Evolutionary conservation across 1,140 invertebrate species (phyloP).

Genomic region (Rhopalosiphum maidis): DNA sequence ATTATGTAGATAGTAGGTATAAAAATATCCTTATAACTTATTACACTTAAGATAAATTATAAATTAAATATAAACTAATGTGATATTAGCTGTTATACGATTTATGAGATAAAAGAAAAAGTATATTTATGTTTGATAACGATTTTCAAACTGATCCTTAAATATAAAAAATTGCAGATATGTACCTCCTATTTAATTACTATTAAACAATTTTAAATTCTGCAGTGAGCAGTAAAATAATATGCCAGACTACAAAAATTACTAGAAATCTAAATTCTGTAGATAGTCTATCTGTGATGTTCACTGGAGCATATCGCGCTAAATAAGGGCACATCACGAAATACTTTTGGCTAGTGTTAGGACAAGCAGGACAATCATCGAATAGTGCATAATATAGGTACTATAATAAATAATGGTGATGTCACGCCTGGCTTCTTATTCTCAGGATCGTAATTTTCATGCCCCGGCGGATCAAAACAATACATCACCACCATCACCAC

Average conservation of each 20-base stretch:
- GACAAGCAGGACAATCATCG: neutral
- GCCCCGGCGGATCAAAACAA: neutral
- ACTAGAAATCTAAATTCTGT: too few relatives aligned
- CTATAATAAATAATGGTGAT: neutral
- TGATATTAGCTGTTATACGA: neutral
- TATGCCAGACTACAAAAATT: neutral
- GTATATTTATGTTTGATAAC: neutral
- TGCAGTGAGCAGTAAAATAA: neutral
- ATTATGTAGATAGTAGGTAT: neutral
- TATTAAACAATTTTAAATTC: neutral
- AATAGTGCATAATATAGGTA: neutral
- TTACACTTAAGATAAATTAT: neutral
- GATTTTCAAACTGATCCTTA: neutral
- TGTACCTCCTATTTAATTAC: neutral
- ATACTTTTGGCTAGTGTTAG: neutral
- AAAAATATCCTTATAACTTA: neutral
- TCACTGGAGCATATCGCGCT: neutral
- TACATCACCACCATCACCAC: constrained; percentile 33
- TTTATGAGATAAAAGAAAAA: too few relatives aligned
- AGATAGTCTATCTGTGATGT: neutral
- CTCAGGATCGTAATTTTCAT: neutral
- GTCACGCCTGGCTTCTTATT: neutral
- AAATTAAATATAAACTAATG: neutral
- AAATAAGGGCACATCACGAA: too few relatives aligned
- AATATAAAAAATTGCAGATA: neutral